Evolutionary conservation across 2,113 vertebrate species (phyloP).

Genomic region (Guaruba guarouba): DNA sequence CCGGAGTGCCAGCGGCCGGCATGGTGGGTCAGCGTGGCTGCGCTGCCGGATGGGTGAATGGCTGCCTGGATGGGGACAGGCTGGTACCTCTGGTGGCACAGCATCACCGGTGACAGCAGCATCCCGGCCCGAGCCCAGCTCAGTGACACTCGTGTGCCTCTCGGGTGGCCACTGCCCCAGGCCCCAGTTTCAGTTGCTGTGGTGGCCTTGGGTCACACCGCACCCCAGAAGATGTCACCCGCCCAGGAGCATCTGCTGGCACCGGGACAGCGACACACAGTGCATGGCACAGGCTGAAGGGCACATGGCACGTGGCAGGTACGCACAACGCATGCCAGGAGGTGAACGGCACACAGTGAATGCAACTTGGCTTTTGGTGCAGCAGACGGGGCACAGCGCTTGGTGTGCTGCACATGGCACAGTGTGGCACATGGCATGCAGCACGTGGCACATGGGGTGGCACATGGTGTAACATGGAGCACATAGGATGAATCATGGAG

Average conservation of each 20-base stretch:
- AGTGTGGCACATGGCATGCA: not conserved
- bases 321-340: not conserved
- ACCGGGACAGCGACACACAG: fast-evolving
- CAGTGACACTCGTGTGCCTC: fast-evolving
- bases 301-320: fast-evolving
- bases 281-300: not conserved
- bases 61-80: fast-evolving
- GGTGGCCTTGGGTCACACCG: not conserved
- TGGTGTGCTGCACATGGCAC: not conserved
- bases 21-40: fast-evolving
- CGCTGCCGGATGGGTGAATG: no score
- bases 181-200: not conserved
- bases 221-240: not conserved
- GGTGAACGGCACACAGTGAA: not conserved
- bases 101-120: fast-evolving
- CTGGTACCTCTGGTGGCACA: not conserved
- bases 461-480: not conserved
- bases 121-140: fast-evolving
- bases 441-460: not conserved
- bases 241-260: not conserved
- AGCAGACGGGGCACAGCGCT: not conserved
- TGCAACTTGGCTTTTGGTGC: not conserved
- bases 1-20: not conserved
- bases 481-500: not conserved
- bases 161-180: not conserved